Base-by-base conservation (phyloP, 2,113 vertebrate genomes). In the Melanotaenia duboulayi region DNA sequence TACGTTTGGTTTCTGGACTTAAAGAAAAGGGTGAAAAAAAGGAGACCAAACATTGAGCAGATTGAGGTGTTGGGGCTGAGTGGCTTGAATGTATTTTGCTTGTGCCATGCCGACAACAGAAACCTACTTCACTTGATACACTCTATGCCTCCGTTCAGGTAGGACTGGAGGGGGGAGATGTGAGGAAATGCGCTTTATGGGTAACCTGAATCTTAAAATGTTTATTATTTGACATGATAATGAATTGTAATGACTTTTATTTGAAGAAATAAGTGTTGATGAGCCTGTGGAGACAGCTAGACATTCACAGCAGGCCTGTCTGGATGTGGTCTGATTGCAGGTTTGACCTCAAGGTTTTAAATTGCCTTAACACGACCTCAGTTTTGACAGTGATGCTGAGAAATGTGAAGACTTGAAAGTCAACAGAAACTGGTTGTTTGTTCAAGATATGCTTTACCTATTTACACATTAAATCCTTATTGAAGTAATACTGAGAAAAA, bases 291-390 rank as follows among this genome's bases (percentile, higher is more conserved):
- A 49, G 54, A 51, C 25, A 68, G 49, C 51, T 55, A 11, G n/a
- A 74, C 24, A 24, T 24, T 57, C 25, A 67, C 7, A 35, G 32
- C 44, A 23, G 49, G 19, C 16, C 24, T 7, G 46, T 54, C 19
- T 35, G 48, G 22, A 64, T 20, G 13, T 20, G 32, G 55, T 71
- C 25, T 63, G 39, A 65, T 3, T 32, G 37, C 28, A 58, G 49
- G 64, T 78, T 71, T 61, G 69, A 65, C 44, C 70, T 66, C 9
- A 66, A 70, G 72, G 76, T 86, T 79, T 81, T 69, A 73, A 82
- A 65, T 83, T 92, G 91, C 92, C 91, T 93, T 93, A 91, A 78
- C 24, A 64, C 63, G 73, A 84, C 76, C 81, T 77, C 49, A 75
- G 61, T 44, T 56, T 62, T 69, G 23, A 74, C 24, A 37, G 49